Percentiles rank a stretch among this genome's conserved stretches.
These are phyloP conservation scores for Pyrocephalus nanus DNA, from an alignment of 2,797 vertebrate genomes.

Conservation along the genomic window DNA sequence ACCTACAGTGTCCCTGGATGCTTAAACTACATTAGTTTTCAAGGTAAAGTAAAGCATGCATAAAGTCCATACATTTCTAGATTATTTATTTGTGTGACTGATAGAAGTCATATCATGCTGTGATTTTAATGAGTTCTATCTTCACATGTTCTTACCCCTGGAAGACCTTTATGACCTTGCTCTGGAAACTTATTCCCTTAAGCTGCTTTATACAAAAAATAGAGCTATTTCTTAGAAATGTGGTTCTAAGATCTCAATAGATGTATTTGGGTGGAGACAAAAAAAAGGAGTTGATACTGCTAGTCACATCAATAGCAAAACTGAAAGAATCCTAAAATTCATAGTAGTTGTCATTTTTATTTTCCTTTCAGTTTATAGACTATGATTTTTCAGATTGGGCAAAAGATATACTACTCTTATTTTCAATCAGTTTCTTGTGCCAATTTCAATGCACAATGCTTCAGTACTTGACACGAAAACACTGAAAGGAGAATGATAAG, in stretches of 20 bases:
- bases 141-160: neutral
- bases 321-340: neutral
- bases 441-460: neutral
- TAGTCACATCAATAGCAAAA: neutral
- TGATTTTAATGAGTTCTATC: slow-evolving; percentile 48
- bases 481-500: neutral
- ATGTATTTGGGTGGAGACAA: neutral
- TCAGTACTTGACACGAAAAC: neutral
- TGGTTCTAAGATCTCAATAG: neutral
- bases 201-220: neutral
- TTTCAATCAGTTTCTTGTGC: neutral
- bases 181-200: slow-evolving; percentile 12
- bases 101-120: neutral
- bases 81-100: slow-evolving; percentile 9
- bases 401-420: neutral
- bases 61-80: neutral
- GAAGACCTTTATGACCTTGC: neutral
- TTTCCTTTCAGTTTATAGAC: neutral
- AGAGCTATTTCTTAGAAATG: neutral
- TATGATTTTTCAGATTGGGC: neutral
- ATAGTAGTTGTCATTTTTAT: neutral
- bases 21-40: neutral
- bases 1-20: neutral
- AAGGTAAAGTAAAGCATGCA: neutral
- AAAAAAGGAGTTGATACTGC: neutral